Conservation (phyloP, 37 sponge, comb jelly and placozoan species). For the Beroe ovata region DNA sequence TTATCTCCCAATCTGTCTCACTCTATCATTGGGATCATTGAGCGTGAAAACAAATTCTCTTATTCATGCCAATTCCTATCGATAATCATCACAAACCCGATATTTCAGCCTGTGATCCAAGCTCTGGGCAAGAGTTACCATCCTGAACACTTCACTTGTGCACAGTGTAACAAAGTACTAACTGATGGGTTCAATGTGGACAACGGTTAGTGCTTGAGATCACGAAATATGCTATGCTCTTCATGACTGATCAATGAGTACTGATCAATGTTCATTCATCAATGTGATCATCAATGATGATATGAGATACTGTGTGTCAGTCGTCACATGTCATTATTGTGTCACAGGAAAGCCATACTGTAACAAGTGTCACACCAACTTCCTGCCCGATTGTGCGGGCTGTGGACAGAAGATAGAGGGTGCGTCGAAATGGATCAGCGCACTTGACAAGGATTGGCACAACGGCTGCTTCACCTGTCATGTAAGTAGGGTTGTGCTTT, state of each 20-base stretch:
- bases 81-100: too few relatives aligned
- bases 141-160: conserved; percentile 64
- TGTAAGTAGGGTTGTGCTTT: conserved; percentile 46
- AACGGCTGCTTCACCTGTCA: conserved; percentile 31
- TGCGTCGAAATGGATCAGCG: conserved; percentile 25
- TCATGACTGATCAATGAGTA: too few relatives aligned
- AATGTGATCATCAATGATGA: too few relatives aligned
- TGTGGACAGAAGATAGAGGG: conserved; percentile 31
- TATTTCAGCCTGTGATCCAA: conserved; percentile 42
- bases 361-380: conserved; percentile 22
- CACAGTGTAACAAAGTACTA: not conserved
- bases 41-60: too few relatives aligned
- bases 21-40: too few relatives aligned
- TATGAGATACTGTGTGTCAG: too few relatives aligned
- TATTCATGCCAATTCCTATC: too few relatives aligned
- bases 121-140: conserved; percentile 47
- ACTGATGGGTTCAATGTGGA: conserved; percentile 49
- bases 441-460: conserved; percentile 61
- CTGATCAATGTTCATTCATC: too few relatives aligned
- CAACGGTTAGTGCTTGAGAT: not conserved
- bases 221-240: too few relatives aligned
- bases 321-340: too few relatives aligned
- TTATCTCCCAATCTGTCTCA: too few relatives aligned
- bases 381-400: conserved; percentile 13
- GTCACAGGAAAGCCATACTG: conserved; percentile 47